phyloP scores from a whole-genome alignment of 1,140 invertebrate species.

The Euura saliciscinereae region DNA sequence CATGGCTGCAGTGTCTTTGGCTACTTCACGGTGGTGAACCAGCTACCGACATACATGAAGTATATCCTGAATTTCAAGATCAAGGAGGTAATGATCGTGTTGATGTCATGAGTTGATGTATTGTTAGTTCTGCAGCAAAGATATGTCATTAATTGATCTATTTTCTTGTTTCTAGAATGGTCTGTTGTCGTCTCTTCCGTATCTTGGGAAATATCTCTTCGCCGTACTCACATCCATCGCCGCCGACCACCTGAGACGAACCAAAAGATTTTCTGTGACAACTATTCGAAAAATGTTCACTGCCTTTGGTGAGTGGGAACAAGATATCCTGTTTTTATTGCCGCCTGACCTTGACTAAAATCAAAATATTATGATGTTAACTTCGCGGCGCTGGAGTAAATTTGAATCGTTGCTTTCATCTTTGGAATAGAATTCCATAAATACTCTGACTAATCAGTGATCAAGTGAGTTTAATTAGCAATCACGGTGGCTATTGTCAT shows the following conservation, averaged over 20 bases:
- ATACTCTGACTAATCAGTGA: neutral
- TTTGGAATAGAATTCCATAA: no score
- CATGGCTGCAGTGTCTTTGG: slow-evolving; percentile 93
- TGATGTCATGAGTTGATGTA: slow-evolving; percentile 10
- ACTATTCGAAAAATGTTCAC: slow-evolving; percentile 73
- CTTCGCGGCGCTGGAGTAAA: no score
- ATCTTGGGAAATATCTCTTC: slow-evolving; percentile 83
- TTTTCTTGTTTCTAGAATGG: slow-evolving; percentile 72
- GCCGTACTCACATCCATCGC: slow-evolving; percentile 71
- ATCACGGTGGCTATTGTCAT: neutral
- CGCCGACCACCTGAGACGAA: slow-evolving; percentile 71
- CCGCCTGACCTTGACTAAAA: neutral
- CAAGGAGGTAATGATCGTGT: slow-evolving; percentile 70
- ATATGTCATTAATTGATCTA: slow-evolving; percentile 5
- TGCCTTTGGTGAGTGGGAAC: slow-evolving; percentile 61
- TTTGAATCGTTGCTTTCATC: no score
- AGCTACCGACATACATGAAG: slow-evolving; percentile 93
- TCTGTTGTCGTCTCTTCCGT: slow-evolving; percentile 85
- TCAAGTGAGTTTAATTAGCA: neutral
- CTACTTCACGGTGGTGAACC: slow-evolving; percentile 93
- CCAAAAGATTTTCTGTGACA: slow-evolving; percentile 71
- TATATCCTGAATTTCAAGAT: slow-evolving; percentile 87
- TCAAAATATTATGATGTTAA: no score
- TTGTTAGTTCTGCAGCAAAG: slow-evolving; percentile 6
- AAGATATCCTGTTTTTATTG: neutral